phyloP scores from a whole-genome alignment of 2,888 invertebrate species.

The Hirtodrosophila trivittata region DNA sequence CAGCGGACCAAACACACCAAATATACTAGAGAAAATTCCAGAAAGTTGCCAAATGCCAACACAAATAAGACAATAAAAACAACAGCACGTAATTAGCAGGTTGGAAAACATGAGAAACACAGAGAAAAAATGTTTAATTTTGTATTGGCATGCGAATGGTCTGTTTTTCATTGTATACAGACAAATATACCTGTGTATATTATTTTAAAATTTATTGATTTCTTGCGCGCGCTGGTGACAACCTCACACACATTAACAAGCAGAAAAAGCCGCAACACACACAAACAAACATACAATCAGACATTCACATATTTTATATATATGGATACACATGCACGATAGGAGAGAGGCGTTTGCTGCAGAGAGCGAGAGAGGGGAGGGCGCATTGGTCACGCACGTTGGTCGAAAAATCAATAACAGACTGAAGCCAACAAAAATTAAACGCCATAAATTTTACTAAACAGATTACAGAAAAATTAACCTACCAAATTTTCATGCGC shows the following conservation, averaged over 20 bases:
- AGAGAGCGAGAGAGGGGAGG: background rate
- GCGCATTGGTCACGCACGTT: conserved; percentile 50
- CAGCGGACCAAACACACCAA: conserved; percentile 3
- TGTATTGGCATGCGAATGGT: conserved; percentile 1
- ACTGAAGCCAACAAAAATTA: conserved; percentile 38
- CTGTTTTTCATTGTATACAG: conserved; percentile 25
- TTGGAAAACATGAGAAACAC: background rate
- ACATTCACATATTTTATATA: conserved; percentile 5
- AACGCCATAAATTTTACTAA: conserved; percentile 24
- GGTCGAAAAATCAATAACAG: conserved; percentile 48
- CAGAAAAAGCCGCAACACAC: conserved; percentile 36
- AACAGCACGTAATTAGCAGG: conserved; percentile 13
- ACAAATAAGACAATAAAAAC: conserved; percentile 1
- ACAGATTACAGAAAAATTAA: conserved; percentile 14
- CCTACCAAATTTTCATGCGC: conserved; percentile 23
- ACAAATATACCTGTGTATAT: conserved; percentile 27
- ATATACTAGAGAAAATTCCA: conserved; percentile 28
- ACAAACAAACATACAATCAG: conserved; percentile 10
- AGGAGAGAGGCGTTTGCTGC: background rate
- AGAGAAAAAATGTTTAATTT: conserved; percentile 6
- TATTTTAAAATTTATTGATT: conserved; percentile 72
- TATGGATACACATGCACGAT: background rate
- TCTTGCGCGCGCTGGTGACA: conserved; percentile 48
- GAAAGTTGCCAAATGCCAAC: conserved; percentile 17
- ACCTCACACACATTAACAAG: conserved; percentile 35